phyloP scores from a whole-genome alignment of 2,888 invertebrate genomes.

The Luperina testacea region DNA sequence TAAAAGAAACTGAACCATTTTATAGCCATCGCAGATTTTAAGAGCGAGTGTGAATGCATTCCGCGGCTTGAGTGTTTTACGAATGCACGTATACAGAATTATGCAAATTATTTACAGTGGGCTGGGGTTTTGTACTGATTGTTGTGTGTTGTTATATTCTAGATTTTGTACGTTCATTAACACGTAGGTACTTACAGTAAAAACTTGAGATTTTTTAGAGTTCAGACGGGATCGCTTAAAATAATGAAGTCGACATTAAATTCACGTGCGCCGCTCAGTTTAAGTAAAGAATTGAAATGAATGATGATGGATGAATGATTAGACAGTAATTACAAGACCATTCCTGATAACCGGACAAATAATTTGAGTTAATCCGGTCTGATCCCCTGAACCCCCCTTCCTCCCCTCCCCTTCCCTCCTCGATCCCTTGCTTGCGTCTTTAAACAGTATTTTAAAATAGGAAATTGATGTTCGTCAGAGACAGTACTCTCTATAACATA shows the following conservation, averaged over 20 bases:
- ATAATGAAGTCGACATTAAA: not conserved
- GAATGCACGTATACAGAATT: constrained; percentile 58
- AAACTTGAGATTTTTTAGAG: not conserved
- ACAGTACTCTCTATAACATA: too few relatives aligned
- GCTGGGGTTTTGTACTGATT: constrained; percentile 40
- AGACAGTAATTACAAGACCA: not conserved
- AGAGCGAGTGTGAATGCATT: constrained; percentile 70
- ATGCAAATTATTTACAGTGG: constrained; percentile 61
- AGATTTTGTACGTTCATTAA: not conserved
- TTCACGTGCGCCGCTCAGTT: not conserved
- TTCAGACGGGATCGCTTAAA: not conserved
- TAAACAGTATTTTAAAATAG: not conserved
- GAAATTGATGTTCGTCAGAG: not conserved
- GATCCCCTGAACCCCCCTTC: too few relatives aligned
- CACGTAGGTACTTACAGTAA: too few relatives aligned
- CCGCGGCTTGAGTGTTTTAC: constrained; percentile 71
- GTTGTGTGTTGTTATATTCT: constrained; percentile 17
- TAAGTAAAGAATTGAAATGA: not conserved
- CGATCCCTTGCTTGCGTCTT: too few relatives aligned
- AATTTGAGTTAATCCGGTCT: not conserved
- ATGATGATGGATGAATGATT: not conserved
- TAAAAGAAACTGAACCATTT: constrained; percentile 83
- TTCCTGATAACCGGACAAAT: not conserved
- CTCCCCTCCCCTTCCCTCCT: too few relatives aligned
- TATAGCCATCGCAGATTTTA: constrained; percentile 81